Percentiles rank a stretch among this genome's conserved stretches.
Evolutionary conservation across 2,888 invertebrate species (phyloP).

Genomic region (Mythimna ferrago): DNA sequence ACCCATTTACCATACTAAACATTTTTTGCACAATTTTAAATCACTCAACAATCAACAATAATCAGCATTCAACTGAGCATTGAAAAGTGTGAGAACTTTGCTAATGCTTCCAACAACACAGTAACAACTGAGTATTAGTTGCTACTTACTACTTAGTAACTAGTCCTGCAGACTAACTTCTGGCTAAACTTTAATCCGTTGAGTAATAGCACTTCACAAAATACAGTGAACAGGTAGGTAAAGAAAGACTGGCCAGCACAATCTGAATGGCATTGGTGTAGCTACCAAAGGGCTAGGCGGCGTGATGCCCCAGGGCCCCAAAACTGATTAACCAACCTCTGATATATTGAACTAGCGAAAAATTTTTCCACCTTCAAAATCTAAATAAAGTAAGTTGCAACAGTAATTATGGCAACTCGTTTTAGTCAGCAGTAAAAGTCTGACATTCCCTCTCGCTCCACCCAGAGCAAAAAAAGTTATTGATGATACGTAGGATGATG

Average conservation of each 20-base stretch:
- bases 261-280: not conserved
- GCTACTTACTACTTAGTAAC: conserved; percentile 9
- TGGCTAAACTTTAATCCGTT: conserved; percentile 36
- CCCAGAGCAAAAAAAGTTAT: too few relatives aligned
- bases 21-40: not conserved
- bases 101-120: conserved; percentile 22
- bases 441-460: too few relatives aligned
- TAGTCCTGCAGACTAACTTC: conserved; percentile 9
- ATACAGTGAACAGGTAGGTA: conserved; percentile 34
- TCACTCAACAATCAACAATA: not conserved
- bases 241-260: not conserved
- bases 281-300: too few relatives aligned
- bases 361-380: too few relatives aligned
- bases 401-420: too few relatives aligned
- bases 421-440: too few relatives aligned
- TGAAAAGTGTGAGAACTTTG: conserved; percentile 13
- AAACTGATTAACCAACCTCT: too few relatives aligned
- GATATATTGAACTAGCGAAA: too few relatives aligned
- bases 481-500: too few relatives aligned
- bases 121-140: conserved; percentile 1
- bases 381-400: too few relatives aligned
- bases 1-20: not conserved
- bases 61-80: not conserved
- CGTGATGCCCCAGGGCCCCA: too few relatives aligned
- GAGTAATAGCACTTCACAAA: conserved; percentile 27